These are phyloP conservation scores for Sanderia malayensis DNA, from an alignment of 30 jellyfish, hydroid and myxozoan genomes.

Conservation along the genomic window DNA sequence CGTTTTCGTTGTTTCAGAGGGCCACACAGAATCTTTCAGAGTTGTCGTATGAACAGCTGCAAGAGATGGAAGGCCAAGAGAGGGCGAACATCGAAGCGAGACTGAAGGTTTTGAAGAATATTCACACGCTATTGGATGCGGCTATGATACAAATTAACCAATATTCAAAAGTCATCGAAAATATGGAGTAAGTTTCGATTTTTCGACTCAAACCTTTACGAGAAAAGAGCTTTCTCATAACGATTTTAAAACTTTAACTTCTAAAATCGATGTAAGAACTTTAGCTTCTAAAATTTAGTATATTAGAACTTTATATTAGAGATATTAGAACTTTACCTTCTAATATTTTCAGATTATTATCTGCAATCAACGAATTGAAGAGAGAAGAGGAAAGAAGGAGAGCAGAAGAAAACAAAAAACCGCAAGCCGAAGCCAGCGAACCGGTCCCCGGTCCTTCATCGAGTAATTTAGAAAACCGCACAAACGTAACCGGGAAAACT, in stretches of 20 bases:
- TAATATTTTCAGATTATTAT: background rate
- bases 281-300: no score
- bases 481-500: background rate
- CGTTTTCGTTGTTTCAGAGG: constrained; percentile 46
- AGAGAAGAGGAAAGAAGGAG: background rate
- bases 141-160: constrained; percentile 94
- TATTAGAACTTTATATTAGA: no score
- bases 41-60: constrained; percentile 75
- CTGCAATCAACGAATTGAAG: background rate
- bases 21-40: constrained; percentile 40
- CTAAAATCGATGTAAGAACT: no score
- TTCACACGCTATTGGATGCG: constrained; percentile 88
- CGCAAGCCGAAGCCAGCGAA: background rate
- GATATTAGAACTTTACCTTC: no score
- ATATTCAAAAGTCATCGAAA: constrained; percentile 73
- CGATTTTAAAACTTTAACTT: no score
- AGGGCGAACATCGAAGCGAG: constrained; percentile 98
- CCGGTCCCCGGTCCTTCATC: constrained; percentile 2
- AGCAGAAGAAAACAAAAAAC: background rate
- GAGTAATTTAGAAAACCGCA: constrained; percentile 8
- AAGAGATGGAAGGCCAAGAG: constrained; percentile 98
- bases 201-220: no score
- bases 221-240: no score
- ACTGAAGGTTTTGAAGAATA: constrained; percentile 79
- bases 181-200: constrained; percentile 57